phyloP scores from a whole-genome alignment of 2,797 vertebrate species.

The Oryzias dopingdopingensis region DNA sequence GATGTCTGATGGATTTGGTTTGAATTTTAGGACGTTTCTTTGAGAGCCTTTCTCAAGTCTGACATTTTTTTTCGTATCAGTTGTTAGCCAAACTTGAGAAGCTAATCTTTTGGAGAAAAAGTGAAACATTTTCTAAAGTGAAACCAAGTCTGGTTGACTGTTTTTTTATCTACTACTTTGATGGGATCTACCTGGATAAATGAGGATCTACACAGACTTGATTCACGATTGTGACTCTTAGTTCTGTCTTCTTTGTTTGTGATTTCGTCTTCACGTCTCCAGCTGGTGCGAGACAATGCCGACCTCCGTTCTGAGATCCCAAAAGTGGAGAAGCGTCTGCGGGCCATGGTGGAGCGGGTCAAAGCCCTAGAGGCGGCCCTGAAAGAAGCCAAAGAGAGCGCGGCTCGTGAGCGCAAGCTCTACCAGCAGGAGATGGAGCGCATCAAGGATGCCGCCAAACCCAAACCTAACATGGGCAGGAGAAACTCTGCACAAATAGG shows the following conservation, averaged over 20 bases:
- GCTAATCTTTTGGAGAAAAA: no score
- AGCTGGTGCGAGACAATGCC: slow-evolving; percentile 94
- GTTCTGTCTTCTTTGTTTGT: not conserved
- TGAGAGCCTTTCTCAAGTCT: no score
- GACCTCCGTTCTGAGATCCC: slow-evolving; percentile 94
- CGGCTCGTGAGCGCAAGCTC: slow-evolving; percentile 88
- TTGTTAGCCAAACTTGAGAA: no score
- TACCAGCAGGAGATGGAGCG: slow-evolving; percentile 93
- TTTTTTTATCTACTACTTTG: no score
- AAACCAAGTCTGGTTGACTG: no score
- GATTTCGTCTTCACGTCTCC: not conserved
- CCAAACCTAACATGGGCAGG: slow-evolving; percentile 91
- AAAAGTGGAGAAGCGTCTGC: slow-evolving; percentile 92
- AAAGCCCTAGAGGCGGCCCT: slow-evolving; percentile 92
- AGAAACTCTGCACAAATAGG: slow-evolving; percentile 91
- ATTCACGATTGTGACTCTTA: not conserved
- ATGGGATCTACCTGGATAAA: not conserved
- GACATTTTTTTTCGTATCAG: no score
- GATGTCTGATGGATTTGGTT: no score
- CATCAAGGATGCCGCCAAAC: slow-evolving; percentile 90
- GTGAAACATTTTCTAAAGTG: no score
- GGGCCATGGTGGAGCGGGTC: slow-evolving; percentile 89
- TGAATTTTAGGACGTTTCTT: no score
- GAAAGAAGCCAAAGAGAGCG: slow-evolving; percentile 96
- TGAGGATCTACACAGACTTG: not conserved